A percentile compares a stretch with the other conserved stretches of the same genome.
Evolutionary conservation across 2,113 vertebrate species (phyloP).

Genomic region (Clarias macrocephalus): DNA sequence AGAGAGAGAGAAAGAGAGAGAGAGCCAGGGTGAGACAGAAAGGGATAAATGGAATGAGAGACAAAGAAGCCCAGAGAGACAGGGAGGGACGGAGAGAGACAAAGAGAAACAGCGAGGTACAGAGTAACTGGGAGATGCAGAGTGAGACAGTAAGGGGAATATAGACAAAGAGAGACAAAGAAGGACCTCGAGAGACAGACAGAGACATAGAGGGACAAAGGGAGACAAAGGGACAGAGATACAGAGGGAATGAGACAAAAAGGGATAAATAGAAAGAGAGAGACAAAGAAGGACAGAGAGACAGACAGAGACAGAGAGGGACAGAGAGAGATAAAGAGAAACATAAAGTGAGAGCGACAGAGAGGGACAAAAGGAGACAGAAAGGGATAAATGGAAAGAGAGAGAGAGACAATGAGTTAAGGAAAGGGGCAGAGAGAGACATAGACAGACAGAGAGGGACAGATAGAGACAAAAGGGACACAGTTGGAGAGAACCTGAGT

Average conservation of each 20-base stretch:
- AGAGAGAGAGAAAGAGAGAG: no score
- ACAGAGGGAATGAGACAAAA: not conserved
- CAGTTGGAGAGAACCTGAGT: not conserved
- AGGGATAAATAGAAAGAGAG: not conserved
- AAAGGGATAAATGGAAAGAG: not conserved
- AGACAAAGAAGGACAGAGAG: not conserved
- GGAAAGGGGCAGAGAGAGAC: not conserved
- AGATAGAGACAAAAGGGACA: not conserved
- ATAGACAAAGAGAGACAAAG: not conserved
- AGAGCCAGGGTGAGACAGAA: not conserved
- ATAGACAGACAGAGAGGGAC: not conserved
- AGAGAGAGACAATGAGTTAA: not conserved
- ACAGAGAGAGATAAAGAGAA: not conserved
- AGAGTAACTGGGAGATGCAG: no score
- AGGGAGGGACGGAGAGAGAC: not conserved
- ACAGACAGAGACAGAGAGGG: not conserved
- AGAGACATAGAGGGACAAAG: not conserved
- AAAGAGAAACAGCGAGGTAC: no score
- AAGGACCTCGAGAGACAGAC: no score
- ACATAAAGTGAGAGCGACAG: not conserved
- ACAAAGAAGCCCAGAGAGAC: no score
- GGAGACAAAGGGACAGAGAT: not conserved
- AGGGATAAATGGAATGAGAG: not conserved
- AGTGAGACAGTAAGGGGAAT: no score
- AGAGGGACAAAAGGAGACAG: not conserved